A percentile compares a stretch with the other conserved stretches of the same genome.
These are phyloP conservation scores for Drosophila pachea DNA, from an alignment of 1,140 invertebrate species.

Conservation along the genomic window DNA sequence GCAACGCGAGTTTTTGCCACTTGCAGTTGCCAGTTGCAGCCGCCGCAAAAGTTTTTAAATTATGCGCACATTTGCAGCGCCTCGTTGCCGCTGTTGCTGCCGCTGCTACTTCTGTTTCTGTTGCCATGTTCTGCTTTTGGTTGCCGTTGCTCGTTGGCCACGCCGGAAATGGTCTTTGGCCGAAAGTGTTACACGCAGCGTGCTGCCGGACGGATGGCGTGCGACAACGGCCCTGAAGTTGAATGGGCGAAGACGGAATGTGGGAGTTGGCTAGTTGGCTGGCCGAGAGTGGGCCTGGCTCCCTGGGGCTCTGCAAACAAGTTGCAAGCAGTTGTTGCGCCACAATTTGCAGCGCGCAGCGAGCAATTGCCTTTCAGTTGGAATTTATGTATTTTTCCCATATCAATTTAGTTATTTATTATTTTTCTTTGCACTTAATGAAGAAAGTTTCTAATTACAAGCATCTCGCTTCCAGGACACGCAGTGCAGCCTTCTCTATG, in stretches of 20 bases:
- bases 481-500: slow-evolving; percentile 72
- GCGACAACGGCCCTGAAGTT: slow-evolving; percentile 9
- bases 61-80: slow-evolving; percentile 70
- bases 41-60: slow-evolving; percentile 75
- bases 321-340: slow-evolving; percentile 61
- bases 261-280: too few relatives aligned
- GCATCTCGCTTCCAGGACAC: slow-evolving; percentile 50
- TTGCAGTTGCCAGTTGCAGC: slow-evolving; percentile 69
- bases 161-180: slow-evolving; percentile 72
- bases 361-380: slow-evolving; percentile 35
- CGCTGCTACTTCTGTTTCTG: slow-evolving; percentile 34
- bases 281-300: too few relatives aligned
- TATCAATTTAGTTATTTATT: slow-evolving; percentile 74
- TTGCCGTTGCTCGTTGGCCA: slow-evolving; percentile 42
- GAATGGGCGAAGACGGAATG: neutral
- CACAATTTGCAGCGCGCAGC: slow-evolving; percentile 47
- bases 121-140: slow-evolving; percentile 15
- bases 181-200: slow-evolving; percentile 69
- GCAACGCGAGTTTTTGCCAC: slow-evolving; percentile 63
- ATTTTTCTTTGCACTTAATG: slow-evolving; percentile 68
- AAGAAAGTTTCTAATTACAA: slow-evolving; percentile 73
- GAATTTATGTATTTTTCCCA: slow-evolving; percentile 62
- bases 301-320: slow-evolving; percentile 40
- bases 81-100: slow-evolving; percentile 6
- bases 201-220: slow-evolving; percentile 34